A percentile compares a stretch with the other conserved stretches of the same genome.
Evolutionary conservation across 2,888 invertebrate genomes (phyloP).

Genomic region (Gortyna flavago): DNA sequence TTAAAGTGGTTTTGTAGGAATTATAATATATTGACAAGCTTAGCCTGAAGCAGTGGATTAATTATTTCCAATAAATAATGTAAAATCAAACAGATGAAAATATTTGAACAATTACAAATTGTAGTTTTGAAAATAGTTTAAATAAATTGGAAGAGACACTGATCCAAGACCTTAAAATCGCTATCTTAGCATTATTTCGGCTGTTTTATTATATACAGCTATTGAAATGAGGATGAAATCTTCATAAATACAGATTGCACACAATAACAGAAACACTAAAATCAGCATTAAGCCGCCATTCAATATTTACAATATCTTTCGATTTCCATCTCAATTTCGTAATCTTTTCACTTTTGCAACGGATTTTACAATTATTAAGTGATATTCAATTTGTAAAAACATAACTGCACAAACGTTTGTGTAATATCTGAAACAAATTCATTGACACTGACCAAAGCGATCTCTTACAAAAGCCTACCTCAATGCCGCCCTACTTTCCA

Average conservation of each 20-base stretch:
- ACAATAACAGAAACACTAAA: constrained; percentile 9
- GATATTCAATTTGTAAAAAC: constrained; percentile 65
- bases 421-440: constrained; percentile 85
- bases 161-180: neutral
- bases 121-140: neutral
- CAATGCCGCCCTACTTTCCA: constrained; percentile 89
- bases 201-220: neutral
- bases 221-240: constrained; percentile 4
- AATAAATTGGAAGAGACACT: neutral
- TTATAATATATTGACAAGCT: neutral
- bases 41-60: neutral
- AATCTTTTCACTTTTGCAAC: constrained; percentile 45
- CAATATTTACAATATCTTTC: constrained; percentile 31
- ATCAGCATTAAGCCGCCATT: neutral
- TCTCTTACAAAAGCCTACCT: constrained; percentile 86
- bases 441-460: constrained; percentile 87
- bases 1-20: constrained; percentile 5
- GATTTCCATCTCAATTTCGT: constrained; percentile 28
- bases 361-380: constrained; percentile 59
- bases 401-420: constrained; percentile 70
- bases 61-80: neutral
- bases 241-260: neutral
- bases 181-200: neutral
- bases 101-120: neutral
- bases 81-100: neutral